Conservation (phyloP, 2,113 vertebrate species). For the Elephantulus edwardii region DNA sequence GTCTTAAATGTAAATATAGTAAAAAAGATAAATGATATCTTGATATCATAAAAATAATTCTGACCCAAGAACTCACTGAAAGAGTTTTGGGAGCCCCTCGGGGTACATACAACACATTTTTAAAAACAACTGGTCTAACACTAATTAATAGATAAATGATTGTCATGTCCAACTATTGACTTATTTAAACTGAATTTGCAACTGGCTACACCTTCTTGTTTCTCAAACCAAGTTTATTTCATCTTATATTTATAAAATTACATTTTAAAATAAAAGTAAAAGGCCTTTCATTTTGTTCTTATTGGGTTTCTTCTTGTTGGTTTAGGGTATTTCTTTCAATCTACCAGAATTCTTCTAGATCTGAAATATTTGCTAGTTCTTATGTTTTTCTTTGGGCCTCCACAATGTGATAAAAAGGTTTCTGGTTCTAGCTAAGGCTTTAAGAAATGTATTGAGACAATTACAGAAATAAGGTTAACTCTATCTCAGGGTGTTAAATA, state of each 20-base stretch:
- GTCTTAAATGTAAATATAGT: not conserved
- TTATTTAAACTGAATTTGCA: not conserved
- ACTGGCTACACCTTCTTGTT: not conserved
- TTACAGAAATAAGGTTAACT: not conserved
- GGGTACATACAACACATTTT: not conserved
- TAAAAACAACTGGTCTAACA: not conserved
- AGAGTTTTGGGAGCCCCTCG: too few species aligned
- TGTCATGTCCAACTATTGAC: not conserved
- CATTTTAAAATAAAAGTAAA: not conserved
- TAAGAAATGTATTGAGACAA: not conserved
- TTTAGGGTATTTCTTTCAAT: not conserved
- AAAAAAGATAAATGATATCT: not conserved
- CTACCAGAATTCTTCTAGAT: not conserved
- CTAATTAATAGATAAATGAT: not conserved
- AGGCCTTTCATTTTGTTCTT: not conserved
- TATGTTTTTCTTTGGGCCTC: not conserved
- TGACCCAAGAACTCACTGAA: not conserved
- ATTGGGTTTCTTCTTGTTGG: not conserved
- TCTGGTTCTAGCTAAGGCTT: not conserved
- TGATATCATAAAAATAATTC: not conserved
- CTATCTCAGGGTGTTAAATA: too few species aligned
- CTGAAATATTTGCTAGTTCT: not conserved
- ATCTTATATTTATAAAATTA: not conserved
- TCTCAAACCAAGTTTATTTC: not conserved
- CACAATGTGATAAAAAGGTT: not conserved